phyloP scores from a whole-genome alignment of 2,797 vertebrate species.

The Gobionotothen gibberifrons region DNA sequence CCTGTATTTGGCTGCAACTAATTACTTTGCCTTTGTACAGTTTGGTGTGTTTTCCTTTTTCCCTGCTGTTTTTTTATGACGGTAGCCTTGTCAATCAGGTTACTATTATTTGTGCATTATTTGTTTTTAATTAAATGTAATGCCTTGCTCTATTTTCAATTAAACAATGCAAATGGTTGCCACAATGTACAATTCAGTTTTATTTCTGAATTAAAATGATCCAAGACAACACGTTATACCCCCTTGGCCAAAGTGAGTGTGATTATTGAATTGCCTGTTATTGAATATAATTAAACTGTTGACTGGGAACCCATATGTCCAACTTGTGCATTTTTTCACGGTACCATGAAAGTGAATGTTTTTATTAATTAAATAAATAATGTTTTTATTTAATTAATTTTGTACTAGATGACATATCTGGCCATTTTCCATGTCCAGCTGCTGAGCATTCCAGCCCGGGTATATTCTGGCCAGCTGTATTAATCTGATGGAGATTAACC shows the following conservation, averaged over 20 bases:
- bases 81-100: constrained; percentile 21
- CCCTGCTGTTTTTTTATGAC: constrained; percentile 40
- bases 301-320: constrained; percentile 1
- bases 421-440: background rate
- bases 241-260: constrained; percentile 35
- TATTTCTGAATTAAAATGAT: constrained; percentile 22
- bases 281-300: constrained; percentile 45
- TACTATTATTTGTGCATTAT: constrained; percentile 29
- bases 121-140: constrained; percentile 27
- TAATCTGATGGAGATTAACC: constrained; percentile 21
- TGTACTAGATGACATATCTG: background rate
- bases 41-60: constrained; percentile 20
- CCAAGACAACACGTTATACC: constrained; percentile 9
- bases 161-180: constrained; percentile 31
- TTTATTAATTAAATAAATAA: too few species aligned
- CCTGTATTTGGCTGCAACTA: constrained; percentile 48
- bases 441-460: constrained; percentile 5
- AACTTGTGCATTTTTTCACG: background rate
- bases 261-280: constrained; percentile 24
- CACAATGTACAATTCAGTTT: constrained; percentile 21
- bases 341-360: background rate
- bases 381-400: too few species aligned
- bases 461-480: background rate
- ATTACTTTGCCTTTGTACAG: constrained; percentile 53
- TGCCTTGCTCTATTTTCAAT: constrained; percentile 34